Percentiles rank a stretch among this genome's conserved stretches.
Evolutionary conservation across 2,113 vertebrate species (phyloP).

Genomic region (Vulpes ferrilata): DNA sequence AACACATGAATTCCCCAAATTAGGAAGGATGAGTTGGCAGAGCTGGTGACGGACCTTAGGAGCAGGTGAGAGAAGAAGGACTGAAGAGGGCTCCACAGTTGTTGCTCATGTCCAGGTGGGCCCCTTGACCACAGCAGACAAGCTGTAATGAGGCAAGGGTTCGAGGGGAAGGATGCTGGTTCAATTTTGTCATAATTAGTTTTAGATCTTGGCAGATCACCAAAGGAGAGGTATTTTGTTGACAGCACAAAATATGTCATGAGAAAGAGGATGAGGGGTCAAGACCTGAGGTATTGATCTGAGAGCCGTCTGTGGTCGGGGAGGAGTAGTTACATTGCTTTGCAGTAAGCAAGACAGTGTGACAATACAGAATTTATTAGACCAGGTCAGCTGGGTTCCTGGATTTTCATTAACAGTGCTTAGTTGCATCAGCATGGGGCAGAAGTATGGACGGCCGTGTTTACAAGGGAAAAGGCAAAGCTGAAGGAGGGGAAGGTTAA

Average conservation of each 20-base stretch:
- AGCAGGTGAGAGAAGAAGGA: background rate
- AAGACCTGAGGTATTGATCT: slow-evolving; percentile 59
- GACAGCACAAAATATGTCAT: slow-evolving; percentile 34
- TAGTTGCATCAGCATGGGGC: background rate
- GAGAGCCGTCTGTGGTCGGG: slow-evolving; percentile 50
- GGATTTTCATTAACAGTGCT: slow-evolving; percentile 42
- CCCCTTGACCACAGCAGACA: background rate
- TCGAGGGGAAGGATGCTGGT: background rate
- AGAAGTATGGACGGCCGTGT: no score
- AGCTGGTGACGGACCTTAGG: background rate
- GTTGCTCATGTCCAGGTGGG: background rate
- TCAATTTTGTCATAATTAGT: slow-evolving; percentile 41
- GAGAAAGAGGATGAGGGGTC: slow-evolving; percentile 18
- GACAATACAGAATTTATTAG: slow-evolving; percentile 45
- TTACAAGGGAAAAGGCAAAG: background rate
- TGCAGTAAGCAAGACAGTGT: slow-evolving; percentile 8
- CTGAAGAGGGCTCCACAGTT: background rate
- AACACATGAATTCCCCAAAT: background rate
- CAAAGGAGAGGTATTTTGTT: slow-evolving; percentile 48
- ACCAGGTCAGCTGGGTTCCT: background rate
- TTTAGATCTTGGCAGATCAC: slow-evolving; percentile 38
- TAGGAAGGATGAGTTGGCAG: background rate
- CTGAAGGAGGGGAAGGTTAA: background rate
- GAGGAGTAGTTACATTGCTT: background rate
- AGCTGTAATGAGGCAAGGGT: background rate